Base-by-base conservation (phyloP, 2,888 invertebrate species). In the Chrysotoxum bicinctum region DNA sequence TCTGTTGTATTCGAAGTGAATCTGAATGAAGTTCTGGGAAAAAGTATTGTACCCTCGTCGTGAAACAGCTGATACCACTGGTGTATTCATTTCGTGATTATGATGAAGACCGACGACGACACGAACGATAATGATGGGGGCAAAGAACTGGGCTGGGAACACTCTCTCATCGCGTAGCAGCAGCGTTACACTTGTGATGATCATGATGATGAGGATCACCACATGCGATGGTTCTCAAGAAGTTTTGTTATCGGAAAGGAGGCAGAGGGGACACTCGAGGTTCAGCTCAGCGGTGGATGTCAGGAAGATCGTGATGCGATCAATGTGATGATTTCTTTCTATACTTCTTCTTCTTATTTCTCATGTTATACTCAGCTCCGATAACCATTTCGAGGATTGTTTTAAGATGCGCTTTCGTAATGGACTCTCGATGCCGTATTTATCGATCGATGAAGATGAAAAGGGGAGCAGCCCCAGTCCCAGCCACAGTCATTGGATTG, bases 271-370 rank as follows among this genome's bases (percentile, higher is more conserved):
- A n/a, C n/a, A n/a, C n/a, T n/a, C n/a, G 45, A 21, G 16, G 19
- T 30, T 45, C n/a, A 12, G 35, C 70, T 23, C 74, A 79, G 76
- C 72, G 54, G 70, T 73, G 10, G 68, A 85, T 81, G 85, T 81
- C 73, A 73, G 81, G 64, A 66, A 85, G 85, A 85, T 85, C 85
- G 85, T 85, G 85, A 85, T 85, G 85, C 68, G 80, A 85, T 85
- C 84, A 60, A 76, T 80, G 72, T 69, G 84, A 85, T 85, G 84
- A 85, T 85, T 85, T 80, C 75, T 60, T 84, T 79, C 68, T 23
- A 14, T 32, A 5, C 8, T 32, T 58, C 35, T 64, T 72, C 48
- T 68, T 52, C 50, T 50, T 30, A 30, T 64, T 45, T 64, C 19
- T 64, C 40, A 43, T 45, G 60, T 60, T n/a, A 62, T 32, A 48